Base-by-base conservation (phyloP, 2,797 vertebrate genomes). In the Apogon hyalosoma region DNA sequence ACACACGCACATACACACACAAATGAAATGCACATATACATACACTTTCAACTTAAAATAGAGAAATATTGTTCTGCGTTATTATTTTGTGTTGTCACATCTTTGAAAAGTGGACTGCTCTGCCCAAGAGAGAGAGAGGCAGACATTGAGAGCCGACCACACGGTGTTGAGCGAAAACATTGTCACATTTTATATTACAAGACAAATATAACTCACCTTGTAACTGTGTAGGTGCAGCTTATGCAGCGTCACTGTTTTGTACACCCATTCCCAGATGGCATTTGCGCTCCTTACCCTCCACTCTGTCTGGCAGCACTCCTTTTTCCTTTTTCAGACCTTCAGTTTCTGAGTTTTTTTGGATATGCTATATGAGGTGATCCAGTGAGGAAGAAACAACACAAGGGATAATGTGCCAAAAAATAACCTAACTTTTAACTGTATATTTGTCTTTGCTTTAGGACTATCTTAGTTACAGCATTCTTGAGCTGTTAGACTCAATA, bases 341-440 rank as follows among this genome's bases (percentile, higher is more conserved):
- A 83, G 81, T 89, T 91, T 92, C 77, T 88, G 88, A 91, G 86
- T 90, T 90, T 86, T 24, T 24, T 24, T 79, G 75, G 78, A 77
- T 82, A 79, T 86, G 75, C 75, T 81, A 81, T 75, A 79, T 91
- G 83, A 82, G 82, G 82, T 88, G 83, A 85, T 87, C 79, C 75
- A 69, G 77, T 82, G 77, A 82, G 76, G 87, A 90, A 77, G 63
- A 80, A 89, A 84, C 76, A 82, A 87, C 80, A 91, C 83, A 87
- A 88, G 84, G 70, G 61, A 85, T 90, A 93, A 92, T 87, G 93
- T 95, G 94, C 94, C 94, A 94, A 95, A 94, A 95, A 94, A 88
- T 77, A 84, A 75, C 83, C 82, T 71, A 77, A 75, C 81, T 89
- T 87, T 89, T 54, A 88, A 88, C 69, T 92, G 90, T 92, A 88